Evolutionary conservation across 2,888 invertebrate species (phyloP).

Genomic region (Agrypnus murinus): DNA sequence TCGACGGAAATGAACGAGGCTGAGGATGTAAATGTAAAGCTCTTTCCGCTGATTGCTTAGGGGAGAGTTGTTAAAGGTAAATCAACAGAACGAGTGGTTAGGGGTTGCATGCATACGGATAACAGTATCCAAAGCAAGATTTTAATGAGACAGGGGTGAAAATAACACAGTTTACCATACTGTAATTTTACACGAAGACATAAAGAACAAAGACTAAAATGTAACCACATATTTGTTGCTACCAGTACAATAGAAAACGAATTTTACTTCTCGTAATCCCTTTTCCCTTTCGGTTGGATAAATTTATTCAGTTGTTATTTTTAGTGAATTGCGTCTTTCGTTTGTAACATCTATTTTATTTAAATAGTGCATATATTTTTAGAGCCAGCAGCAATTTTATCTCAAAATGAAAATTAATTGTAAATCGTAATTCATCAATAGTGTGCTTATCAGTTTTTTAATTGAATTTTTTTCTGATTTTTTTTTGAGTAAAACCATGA

Average conservation of each 20-base stretch:
- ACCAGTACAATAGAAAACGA: not conserved
- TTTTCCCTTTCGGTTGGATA: not conserved
- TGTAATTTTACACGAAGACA: not conserved
- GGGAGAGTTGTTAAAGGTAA: slow-evolving; percentile 22
- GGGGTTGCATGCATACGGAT: not conserved
- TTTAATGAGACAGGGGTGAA: slow-evolving; percentile 18
- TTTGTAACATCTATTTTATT: no score
- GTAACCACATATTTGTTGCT: not conserved
- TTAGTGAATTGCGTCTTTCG: slow-evolving; percentile 5
- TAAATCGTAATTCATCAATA: no score
- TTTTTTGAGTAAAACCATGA: no score
- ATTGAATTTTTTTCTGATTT: no score
- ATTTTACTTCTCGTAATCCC: not conserved
- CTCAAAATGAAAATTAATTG: no score
- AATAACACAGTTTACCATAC: not conserved
- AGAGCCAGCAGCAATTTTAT: no score
- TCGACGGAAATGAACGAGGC: not conserved
- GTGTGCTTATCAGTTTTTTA: no score
- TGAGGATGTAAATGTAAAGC: slow-evolving; percentile 25
- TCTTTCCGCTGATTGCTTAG: slow-evolving; percentile 22
- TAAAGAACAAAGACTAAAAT: not conserved
- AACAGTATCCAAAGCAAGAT: slow-evolving; percentile 10
- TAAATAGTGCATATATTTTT: no score
- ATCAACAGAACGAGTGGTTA: slow-evolving; percentile 10
- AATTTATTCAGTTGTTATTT: not conserved